These are phyloP conservation scores for Grammomys surdaster DNA, from an alignment of 2,113 vertebrate genomes.

Conservation along the genomic window DNA sequence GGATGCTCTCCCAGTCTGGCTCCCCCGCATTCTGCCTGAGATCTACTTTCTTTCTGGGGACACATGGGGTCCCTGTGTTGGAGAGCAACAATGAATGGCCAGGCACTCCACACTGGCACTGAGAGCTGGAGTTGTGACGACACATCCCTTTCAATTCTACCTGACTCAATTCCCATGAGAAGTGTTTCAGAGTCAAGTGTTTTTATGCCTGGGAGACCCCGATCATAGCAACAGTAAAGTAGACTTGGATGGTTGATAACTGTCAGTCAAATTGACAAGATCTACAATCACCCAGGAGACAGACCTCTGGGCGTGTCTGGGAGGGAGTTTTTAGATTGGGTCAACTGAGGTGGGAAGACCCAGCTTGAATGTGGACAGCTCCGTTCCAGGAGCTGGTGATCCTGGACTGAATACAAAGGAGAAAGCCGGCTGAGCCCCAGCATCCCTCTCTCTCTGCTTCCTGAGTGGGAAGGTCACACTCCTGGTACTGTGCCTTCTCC, in stretches of 20 bases:
- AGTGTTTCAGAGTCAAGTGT: not conserved
- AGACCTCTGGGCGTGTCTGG: not conserved
- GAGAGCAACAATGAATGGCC: not conserved
- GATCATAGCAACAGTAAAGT: not conserved
- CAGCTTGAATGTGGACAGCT: not conserved
- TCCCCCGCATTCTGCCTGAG: not conserved
- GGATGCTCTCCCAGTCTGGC: not conserved
- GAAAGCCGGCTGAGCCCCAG: not conserved
- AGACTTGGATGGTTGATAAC: not conserved
- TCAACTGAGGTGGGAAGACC: not conserved
- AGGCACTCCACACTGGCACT: not conserved
- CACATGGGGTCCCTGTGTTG: not conserved
- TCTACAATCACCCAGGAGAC: not conserved
- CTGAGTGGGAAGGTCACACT: not conserved
- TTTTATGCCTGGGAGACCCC: not conserved
- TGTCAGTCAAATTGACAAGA: not conserved
- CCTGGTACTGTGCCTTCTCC: not conserved
- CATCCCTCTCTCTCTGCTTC: not conserved
- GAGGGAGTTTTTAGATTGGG: not conserved
- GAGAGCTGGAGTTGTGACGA: too few species aligned
- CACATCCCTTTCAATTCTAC: not conserved
- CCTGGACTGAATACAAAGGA: not conserved
- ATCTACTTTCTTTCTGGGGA: not conserved
- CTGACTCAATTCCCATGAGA: not conserved
- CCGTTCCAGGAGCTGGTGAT: not conserved